phyloP scores from a whole-genome alignment of 2,797 vertebrate genomes.

The Arrhamphus sclerolepis region DNA sequence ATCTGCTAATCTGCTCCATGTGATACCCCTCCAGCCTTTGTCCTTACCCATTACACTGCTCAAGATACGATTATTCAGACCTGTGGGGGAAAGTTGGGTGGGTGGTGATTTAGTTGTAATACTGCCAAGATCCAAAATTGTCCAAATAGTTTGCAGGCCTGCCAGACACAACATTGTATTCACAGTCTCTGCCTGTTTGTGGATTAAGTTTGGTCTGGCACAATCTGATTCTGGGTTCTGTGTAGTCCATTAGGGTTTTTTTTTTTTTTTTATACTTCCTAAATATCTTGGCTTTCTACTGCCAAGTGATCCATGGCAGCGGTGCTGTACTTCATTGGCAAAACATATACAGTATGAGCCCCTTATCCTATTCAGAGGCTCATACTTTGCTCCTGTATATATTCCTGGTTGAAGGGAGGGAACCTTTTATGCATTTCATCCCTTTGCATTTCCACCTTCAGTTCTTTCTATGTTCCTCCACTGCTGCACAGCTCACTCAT shows the following conservation, averaged over 20 bases:
- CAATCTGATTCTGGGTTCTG: slow-evolving; percentile 29
- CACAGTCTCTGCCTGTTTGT: slow-evolving; percentile 40
- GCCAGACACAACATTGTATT: slow-evolving; percentile 66
- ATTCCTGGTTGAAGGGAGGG: slow-evolving; percentile 11
- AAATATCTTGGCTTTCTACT: slow-evolving; percentile 42
- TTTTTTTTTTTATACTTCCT: slow-evolving; percentile 22
- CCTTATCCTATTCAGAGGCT: slow-evolving; percentile 7
- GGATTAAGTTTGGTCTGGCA: slow-evolving; percentile 34
- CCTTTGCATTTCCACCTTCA: slow-evolving; percentile 40
- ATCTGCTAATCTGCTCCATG: slow-evolving; percentile 68
- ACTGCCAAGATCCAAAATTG: slow-evolving; percentile 56
- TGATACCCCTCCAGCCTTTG: slow-evolving; percentile 51
- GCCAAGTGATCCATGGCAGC: slow-evolving; percentile 15
- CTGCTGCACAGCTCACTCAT: slow-evolving; percentile 40
- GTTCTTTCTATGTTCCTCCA: slow-evolving; percentile 24
- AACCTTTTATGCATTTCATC: slow-evolving; percentile 60
- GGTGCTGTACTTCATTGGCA: slow-evolving; percentile 14
- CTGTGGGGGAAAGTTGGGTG: slow-evolving; percentile 3
- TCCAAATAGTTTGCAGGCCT: slow-evolving; percentile 67
- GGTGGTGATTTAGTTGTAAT: slow-evolving; percentile 38
- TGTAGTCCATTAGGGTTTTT: slow-evolving; percentile 33
- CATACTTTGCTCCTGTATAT: slow-evolving; percentile 1
- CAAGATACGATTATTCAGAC: slow-evolving; percentile 58
- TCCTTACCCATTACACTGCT: slow-evolving; percentile 49
- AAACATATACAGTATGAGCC: slow-evolving; percentile 27